Evolutionary conservation across 2,113 vertebrate species (phyloP).

Genomic region (Ptilonorhynchus violaceus): DNA sequence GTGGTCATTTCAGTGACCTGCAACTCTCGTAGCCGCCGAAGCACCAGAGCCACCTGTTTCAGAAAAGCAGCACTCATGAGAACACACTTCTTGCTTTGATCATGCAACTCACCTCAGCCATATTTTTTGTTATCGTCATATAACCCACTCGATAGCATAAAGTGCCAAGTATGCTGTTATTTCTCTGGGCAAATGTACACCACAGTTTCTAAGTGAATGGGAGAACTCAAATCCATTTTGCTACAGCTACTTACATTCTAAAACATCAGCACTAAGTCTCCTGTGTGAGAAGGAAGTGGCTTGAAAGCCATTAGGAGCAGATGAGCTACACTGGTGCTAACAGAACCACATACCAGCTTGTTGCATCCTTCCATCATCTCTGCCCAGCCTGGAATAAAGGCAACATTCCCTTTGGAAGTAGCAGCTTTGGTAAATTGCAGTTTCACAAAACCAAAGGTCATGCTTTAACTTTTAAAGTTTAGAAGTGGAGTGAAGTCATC

Average conservation of each 20-base stretch:
- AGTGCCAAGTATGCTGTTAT: neutral
- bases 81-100: neutral
- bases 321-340: neutral
- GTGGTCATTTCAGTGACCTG: constrained; percentile 87
- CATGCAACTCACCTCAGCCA: neutral
- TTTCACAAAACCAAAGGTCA: neutral
- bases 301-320: neutral
- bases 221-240: neutral
- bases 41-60: constrained; percentile 91
- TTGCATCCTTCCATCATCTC: neutral
- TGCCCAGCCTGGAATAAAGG: neutral
- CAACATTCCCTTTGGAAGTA: neutral
- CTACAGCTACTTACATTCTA: neutral
- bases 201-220: neutral
- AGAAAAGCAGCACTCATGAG: neutral
- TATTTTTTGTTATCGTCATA: neutral
- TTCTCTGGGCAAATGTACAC: no score
- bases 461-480: neutral
- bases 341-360: neutral
- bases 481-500: neutral
- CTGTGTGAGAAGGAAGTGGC: neutral
- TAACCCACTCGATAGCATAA: neutral
- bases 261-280: neutral
- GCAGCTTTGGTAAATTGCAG: neutral
- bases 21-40: constrained; percentile 89